These are phyloP conservation scores for Galerucella pusilla DNA, from an alignment of 2,888 invertebrate genomes.

Conservation along the genomic window DNA sequence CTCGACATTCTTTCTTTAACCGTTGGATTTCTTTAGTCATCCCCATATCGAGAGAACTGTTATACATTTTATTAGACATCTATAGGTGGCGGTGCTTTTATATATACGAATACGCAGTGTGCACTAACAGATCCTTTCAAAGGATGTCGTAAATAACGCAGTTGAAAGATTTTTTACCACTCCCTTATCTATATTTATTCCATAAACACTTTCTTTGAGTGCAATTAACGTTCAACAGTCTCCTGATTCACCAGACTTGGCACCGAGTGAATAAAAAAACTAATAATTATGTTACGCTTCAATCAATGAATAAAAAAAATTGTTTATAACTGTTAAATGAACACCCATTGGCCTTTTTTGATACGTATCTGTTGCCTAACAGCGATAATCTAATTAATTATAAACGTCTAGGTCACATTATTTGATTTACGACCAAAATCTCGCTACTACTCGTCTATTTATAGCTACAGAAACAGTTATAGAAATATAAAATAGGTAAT, in stretches of 20 bases:
- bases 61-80: neutral
- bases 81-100: neutral
- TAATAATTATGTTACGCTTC: neutral
- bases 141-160: neutral
- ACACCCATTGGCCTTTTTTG: neutral
- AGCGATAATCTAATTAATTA: constrained; percentile 1
- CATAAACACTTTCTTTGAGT: too few species aligned
- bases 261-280: too few species aligned
- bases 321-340: neutral
- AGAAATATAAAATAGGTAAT: neutral
- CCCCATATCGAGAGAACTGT: constrained; percentile 5
- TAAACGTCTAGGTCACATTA: neutral
- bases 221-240: too few species aligned
- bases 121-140: neutral
- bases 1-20: constrained; percentile 1
- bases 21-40: constrained; percentile 5
- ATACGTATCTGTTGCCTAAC: neutral
- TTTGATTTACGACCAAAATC: neutral
- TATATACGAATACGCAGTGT: neutral
- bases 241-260: too few species aligned
- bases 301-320: neutral
- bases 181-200: too few species aligned
- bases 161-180: neutral
- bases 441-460: neutral
- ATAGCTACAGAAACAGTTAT: neutral